Percentiles rank a stretch among this genome's conserved stretches.
phyloP scores from a whole-genome alignment of 2,797 vertebrate genomes.

The Natrix natrix region DNA sequence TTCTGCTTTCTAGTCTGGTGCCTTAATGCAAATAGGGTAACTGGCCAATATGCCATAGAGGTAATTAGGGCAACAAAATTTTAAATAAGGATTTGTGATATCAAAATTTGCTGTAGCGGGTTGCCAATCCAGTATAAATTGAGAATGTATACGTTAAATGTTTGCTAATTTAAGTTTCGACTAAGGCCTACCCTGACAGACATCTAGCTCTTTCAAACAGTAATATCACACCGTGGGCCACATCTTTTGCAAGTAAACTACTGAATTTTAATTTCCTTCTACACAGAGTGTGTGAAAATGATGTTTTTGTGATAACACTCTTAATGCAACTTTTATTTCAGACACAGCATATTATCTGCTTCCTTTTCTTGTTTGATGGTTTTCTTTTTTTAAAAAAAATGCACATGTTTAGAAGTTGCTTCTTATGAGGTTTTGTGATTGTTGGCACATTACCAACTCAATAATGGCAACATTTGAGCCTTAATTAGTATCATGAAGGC shows the following conservation, averaged over 20 bases:
- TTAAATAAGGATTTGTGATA: neutral
- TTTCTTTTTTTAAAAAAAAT: constrained; percentile 23
- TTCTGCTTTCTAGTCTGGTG: neutral
- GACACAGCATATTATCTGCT: constrained; percentile 38
- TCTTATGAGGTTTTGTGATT: constrained; percentile 56
- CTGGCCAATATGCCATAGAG: neutral
- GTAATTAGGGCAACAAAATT: neutral
- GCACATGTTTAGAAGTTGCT: constrained; percentile 49
- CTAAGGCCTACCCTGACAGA: neutral
- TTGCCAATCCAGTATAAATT: neutral
- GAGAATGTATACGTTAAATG: neutral
- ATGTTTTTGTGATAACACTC: constrained; percentile 32
- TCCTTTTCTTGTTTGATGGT: constrained; percentile 16
- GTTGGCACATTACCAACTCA: constrained; percentile 58
- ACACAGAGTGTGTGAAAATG: neutral
- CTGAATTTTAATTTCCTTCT: neutral
- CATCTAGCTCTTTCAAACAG: neutral
- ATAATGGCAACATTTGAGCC: constrained; percentile 60
- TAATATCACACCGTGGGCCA: neutral
- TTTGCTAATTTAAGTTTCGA: neutral
- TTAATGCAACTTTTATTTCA: constrained; percentile 25
- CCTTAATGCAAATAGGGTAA: neutral
- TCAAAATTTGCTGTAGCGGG: neutral
- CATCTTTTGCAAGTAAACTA: neutral
- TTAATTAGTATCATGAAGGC: constrained; percentile 63